Percentiles rank a stretch among this genome's conserved stretches.
phyloP scores from a whole-genome alignment of 1,140 invertebrate genomes.

The Lepidotrigona ventralis region DNA sequence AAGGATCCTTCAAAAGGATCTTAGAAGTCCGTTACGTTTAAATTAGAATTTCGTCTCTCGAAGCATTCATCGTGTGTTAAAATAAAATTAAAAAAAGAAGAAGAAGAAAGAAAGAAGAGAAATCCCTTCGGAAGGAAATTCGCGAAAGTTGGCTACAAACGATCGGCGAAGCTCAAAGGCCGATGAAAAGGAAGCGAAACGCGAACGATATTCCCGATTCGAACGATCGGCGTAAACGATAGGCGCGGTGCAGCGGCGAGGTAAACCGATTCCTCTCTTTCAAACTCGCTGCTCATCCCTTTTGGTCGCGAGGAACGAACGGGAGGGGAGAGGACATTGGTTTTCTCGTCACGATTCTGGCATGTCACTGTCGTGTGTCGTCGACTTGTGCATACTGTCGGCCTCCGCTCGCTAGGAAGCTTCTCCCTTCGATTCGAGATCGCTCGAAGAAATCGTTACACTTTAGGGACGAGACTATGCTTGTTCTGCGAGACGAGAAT shows the following conservation, averaged over 20 bases:
- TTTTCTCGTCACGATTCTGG: conserved; percentile 72
- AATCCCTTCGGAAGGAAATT: conserved; percentile 8
- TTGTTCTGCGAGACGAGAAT: not conserved
- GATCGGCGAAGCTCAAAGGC: conserved; percentile 47
- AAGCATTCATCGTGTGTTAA: too few relatives aligned
- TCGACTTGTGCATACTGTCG: conserved; percentile 68
- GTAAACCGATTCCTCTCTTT: conserved; percentile 40
- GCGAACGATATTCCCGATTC: conserved; percentile 49
- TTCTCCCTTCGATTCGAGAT: conserved; percentile 55
- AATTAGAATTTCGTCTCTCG: too few relatives aligned
- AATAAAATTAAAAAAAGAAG: too few relatives aligned
- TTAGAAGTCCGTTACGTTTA: too few relatives aligned
- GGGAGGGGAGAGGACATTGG: conserved; percentile 39
- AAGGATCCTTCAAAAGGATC: too few relatives aligned
- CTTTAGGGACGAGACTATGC: conserved; percentile 25
- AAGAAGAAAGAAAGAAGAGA: not conserved
- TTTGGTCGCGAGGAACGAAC: conserved; percentile 7
- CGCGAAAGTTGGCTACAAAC: conserved; percentile 36
- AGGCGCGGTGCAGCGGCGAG: conserved; percentile 29
- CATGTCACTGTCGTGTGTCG: conserved; percentile 68
- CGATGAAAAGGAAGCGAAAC: conserved; percentile 34
- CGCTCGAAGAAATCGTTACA: conserved; percentile 49
- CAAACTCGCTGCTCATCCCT: conserved; percentile 38
- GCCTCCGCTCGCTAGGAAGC: conserved; percentile 52
- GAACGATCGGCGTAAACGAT: conserved; percentile 63